These are phyloP conservation scores for Phenganax marumi DNA, from an alignment of 92 coral and sea anemone species.

Conservation along the genomic window DNA sequence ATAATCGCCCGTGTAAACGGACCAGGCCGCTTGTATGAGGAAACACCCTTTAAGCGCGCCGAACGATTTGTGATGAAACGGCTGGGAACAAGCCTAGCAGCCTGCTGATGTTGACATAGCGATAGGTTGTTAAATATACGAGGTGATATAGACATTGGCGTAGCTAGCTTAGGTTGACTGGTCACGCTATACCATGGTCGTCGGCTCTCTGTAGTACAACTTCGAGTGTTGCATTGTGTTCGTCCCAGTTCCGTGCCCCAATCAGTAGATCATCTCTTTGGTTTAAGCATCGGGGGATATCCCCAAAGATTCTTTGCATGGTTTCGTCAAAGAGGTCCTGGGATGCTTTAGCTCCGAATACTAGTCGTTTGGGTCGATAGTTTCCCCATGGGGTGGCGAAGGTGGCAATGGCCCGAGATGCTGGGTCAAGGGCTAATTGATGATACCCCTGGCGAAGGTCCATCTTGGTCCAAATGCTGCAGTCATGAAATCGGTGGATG, in stretches of 20 bases:
- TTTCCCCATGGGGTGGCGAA: slow-evolving; percentile 63
- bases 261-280: slow-evolving; percentile 48
- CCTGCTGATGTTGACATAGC: too few relatives aligned
- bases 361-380: slow-evolving; percentile 17
- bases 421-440: slow-evolving; percentile 57
- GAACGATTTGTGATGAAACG: too few relatives aligned
- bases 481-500: slow-evolving; percentile 49
- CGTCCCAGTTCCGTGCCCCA: slow-evolving; percentile 36
- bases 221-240: slow-evolving; percentile 42
- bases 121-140: too few relatives aligned
- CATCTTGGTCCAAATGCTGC: slow-evolving; percentile 50
- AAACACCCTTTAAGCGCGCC: too few relatives aligned
- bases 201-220: slow-evolving; percentile 12
- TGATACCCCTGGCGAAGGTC: slow-evolving; percentile 61
- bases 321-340: slow-evolving; percentile 33
- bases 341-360: slow-evolving; percentile 30
- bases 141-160: too few relatives aligned
- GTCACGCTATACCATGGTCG: slow-evolving; percentile 50
- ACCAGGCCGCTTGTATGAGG: too few relatives aligned
- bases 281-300: slow-evolving; percentile 46
- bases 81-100: too few relatives aligned
- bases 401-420: slow-evolving; percentile 52
- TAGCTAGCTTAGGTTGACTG: too few relatives aligned
- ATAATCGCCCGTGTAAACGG: too few relatives aligned
- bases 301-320: slow-evolving; percentile 51